Base-by-base conservation (phyloP, 1,140 invertebrate species). In the Drosophila sturtevanti region DNA sequence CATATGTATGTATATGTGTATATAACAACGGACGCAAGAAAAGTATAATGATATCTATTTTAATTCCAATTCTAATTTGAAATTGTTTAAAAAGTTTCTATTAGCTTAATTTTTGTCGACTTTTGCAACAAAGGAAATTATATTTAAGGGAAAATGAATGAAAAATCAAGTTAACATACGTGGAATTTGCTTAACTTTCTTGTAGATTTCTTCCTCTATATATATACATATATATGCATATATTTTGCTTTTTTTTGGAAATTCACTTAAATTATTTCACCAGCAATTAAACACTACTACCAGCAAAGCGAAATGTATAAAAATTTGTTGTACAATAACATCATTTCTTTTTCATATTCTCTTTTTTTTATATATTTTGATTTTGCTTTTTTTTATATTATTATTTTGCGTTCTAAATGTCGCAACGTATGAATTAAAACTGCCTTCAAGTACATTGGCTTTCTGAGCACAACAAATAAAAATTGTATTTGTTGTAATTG, bases 371-470 rank as follows among this genome's bases (percentile, higher is more conserved):
- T 48, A 18, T 48, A 18, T 9, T 48, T 41, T 41, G 65, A 59
- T 74, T 67, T 71, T 54, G 55, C 71, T 37, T 24, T 63, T 60
- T 61, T 16, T 65, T 54, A 52, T 54, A 52, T 18, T 61, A 18
- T 37, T 35, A 22, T 65, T 54, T 52, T 75, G 22, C 37, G 71
- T 72, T 86, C 68, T 71, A 81, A 70, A 68, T 66, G 51, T 52
- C 60, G 41, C 79, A 81, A 71, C 67, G 79, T 59, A 63, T 73
- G 72, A 70, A 14, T 70, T 81, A 48, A 66, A 56, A 86, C 82
- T 86, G 82, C 18, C 38, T 69, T 75, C 63, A 63, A 87, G 82
- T 72, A 66, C 84, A 72, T 87, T 86, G 82, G 71, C 79, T 87
- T 78, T 68, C 21, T 64, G 56, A 66, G n/a, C n/a, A 60, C 21